Base-by-base conservation (phyloP, 2,797 vertebrate genomes). In the Periparus ater region DNA sequence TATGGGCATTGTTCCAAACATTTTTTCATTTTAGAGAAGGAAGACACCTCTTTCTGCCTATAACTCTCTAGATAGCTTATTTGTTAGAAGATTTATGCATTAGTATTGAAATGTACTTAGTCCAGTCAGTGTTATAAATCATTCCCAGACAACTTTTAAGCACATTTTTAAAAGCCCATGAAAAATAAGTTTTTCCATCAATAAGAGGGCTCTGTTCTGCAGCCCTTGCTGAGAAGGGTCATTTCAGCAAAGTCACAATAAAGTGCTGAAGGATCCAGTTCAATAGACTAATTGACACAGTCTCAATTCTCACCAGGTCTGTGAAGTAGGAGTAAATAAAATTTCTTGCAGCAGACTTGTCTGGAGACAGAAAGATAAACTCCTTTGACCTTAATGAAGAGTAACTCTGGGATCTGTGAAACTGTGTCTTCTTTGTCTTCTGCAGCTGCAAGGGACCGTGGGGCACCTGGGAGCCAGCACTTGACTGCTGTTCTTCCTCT, bases 11-110 rank as follows among this genome's bases (percentile, higher is more conserved):
- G 3, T 42, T 88, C 68, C 81, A 85, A 77, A 42, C 8, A n/a
- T 85, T 71, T 91, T 95, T 94, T 75, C 47, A 50, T 65, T 92
- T 61, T 68, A 87, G 27, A 65, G 76, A 87, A 57, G 32, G 71
- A 95, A 75, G 58, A 54, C 36, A 88, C 21, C 13, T 2, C 14
- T 85, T 85, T 94, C 70, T 85, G 85, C 47, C 81, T 74, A 53
- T 80, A 91, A 34, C 23, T 73, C 32, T 78, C 36, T 66, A 85
- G 67, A 74, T 48, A 78, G 61, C 75, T 75, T 85, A 68, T 93
- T 95, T 96, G 53, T 88, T 90, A 55, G 47, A 89, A 87, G 84
- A 93, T 94, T 84, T 91, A 92, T 84, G 73, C 76, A 74, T 88
- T 90, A 91, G 23, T 92, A 93, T 93, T 95, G 92, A 95, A 95